phyloP scores from a whole-genome alignment of 2,888 invertebrate species.

The Pheosia gnoma region DNA sequence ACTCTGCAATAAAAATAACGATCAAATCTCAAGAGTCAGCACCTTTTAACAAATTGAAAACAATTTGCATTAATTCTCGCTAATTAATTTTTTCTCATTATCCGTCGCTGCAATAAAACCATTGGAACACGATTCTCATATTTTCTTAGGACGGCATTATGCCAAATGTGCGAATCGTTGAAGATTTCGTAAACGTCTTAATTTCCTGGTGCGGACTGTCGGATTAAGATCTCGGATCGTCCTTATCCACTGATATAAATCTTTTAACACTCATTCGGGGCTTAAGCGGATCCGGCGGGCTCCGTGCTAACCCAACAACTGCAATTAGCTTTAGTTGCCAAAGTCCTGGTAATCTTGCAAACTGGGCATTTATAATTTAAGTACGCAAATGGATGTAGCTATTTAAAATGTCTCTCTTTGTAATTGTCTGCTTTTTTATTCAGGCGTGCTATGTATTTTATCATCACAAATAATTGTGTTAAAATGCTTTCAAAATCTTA shows the following conservation, averaged over 20 bases:
- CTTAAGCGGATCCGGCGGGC: conserved; percentile 65
- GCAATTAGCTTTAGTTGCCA: conserved; percentile 75
- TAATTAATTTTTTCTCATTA: conserved; percentile 20
- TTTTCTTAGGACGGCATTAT: conserved; percentile 19
- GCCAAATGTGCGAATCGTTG: conserved; percentile 29
- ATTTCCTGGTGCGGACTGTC: conserved; percentile 64
- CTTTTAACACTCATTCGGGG: conserved; percentile 79
- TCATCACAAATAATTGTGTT: not conserved
- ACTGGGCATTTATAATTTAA: conserved; percentile 66
- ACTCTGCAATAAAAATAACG: conserved; percentile 1
- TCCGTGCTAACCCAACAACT: conserved; percentile 73
- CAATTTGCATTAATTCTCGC: conserved; percentile 13
- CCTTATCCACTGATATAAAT: conserved; percentile 75
- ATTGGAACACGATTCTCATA: conserved; percentile 17
- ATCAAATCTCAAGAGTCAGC: conserved; percentile 3
- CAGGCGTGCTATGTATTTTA: not conserved
- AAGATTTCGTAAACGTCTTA: conserved; percentile 62
- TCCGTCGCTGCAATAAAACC: conserved; percentile 6
- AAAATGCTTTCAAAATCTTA: not conserved
- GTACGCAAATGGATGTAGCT: conserved; percentile 47
- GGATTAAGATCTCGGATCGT: conserved; percentile 61
- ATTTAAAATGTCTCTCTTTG: conserved; percentile 20
- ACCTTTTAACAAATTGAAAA: conserved; percentile 10
- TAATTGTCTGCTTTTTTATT: conserved; percentile 14
- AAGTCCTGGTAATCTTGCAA: conserved; percentile 69